Conservation (phyloP, 2,888 invertebrate genomes). For the Liopterus haemorrhoidalis region DNA sequence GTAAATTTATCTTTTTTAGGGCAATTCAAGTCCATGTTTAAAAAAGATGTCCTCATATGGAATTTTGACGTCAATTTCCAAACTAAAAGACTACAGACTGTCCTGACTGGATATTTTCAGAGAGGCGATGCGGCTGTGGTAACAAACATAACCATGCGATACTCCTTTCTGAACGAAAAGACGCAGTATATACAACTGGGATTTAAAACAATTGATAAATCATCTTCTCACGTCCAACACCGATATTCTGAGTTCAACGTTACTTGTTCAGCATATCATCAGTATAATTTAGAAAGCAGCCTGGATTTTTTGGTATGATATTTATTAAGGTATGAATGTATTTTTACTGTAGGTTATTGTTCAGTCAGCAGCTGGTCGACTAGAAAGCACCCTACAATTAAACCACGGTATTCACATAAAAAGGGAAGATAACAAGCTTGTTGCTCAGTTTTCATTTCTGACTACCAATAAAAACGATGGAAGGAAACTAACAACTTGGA, state of each 20-base stretch:
- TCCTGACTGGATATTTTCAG: too few species aligned
- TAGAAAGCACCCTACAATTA: constrained; percentile 65
- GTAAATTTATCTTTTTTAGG: too few species aligned
- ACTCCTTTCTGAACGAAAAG: too few species aligned
- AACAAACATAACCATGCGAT: too few species aligned
- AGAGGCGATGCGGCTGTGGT: too few species aligned
- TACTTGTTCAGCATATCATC: constrained; percentile 70
- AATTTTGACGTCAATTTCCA: too few species aligned
- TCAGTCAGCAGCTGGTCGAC: constrained; percentile 64
- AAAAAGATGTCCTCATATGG: too few species aligned
- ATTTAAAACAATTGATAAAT: background rate
- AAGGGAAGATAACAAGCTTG: constrained; percentile 56
- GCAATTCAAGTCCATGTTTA: too few species aligned
- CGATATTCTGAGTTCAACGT: too few species aligned
- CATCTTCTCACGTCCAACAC: too few species aligned
- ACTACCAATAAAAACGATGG: constrained; percentile 58
- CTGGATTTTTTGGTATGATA: constrained; percentile 60
- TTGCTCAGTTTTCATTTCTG: constrained; percentile 54
- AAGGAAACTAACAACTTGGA: constrained; percentile 55
- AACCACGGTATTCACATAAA: constrained; percentile 58
- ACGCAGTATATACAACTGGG: too few species aligned
- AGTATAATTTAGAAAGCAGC: constrained; percentile 62
- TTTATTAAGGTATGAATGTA: constrained; percentile 36
- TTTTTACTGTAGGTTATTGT: constrained; percentile 41
- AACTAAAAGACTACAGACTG: too few species aligned